phyloP scores from a whole-genome alignment of 2,888 invertebrate genomes.

The Ichneumoninae sp. region DNA sequence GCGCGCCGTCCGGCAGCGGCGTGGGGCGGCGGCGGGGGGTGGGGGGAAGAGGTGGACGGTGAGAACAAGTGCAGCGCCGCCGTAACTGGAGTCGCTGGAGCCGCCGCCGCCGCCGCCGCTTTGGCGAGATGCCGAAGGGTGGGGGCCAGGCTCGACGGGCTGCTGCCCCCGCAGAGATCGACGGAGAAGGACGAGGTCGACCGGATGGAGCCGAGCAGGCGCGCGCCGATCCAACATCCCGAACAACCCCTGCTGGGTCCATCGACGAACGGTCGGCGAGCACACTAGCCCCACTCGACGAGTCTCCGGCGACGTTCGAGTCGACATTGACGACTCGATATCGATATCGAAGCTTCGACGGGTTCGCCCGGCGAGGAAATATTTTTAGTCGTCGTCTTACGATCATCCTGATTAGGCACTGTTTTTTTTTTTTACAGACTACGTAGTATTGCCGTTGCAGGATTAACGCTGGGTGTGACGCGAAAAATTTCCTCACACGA shows the following conservation, averaged over 20 bases:
- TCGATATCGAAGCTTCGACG: background rate
- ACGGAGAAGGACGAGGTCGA: constrained; percentile 77
- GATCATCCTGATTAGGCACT: no score
- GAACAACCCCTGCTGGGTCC: constrained; percentile 58
- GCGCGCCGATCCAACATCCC: constrained; percentile 66
- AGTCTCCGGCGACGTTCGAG: constrained; percentile 14
- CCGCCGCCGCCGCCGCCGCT: constrained; percentile 46
- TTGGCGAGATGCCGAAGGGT: constrained; percentile 41
- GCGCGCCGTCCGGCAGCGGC: background rate
- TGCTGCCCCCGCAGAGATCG: constrained; percentile 84
- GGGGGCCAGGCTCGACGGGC: constrained; percentile 43
- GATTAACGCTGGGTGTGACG: no score
- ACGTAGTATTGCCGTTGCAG: no score
- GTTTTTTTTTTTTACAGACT: background rate
- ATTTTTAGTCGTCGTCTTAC: no score
- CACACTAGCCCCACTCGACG: constrained; percentile 14
- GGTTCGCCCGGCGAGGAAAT: background rate
- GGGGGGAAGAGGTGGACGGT: background rate
- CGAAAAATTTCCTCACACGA: no score
- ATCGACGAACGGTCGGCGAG: constrained; percentile 27
- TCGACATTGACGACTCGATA: constrained; percentile 18
- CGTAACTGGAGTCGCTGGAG: constrained; percentile 47
- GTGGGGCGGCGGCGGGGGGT: no score
- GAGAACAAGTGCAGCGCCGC: constrained; percentile 43
- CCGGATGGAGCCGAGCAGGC: constrained; percentile 74